Conservation (phyloP, 2,113 vertebrate species). For the Corvus hawaiiensis region DNA sequence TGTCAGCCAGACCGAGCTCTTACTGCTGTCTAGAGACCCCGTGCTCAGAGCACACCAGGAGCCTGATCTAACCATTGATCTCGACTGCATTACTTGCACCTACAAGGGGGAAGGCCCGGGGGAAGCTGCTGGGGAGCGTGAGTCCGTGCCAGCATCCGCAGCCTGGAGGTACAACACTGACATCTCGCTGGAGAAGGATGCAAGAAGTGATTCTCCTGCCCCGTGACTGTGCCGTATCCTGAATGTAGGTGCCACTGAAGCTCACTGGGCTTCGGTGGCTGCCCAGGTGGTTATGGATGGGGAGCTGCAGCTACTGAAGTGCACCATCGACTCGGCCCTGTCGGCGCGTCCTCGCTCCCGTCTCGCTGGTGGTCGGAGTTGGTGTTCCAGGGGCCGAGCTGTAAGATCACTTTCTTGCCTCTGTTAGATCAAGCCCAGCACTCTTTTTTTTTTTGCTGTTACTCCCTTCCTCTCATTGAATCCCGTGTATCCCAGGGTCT, state of each 20-base stretch:
- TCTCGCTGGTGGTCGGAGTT: neutral
- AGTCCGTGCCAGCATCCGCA: neutral
- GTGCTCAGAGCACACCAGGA: slow-evolving; percentile 51
- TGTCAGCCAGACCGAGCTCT: slow-evolving; percentile 22
- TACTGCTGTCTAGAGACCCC: slow-evolving; percentile 43
- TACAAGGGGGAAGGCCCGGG: neutral
- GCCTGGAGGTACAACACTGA: neutral
- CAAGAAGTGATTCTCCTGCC: slow-evolving; percentile 26
- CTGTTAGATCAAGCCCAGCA: slow-evolving; percentile 54
- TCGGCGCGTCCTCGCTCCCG: slow-evolving; percentile 20
- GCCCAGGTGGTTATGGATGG: slow-evolving; percentile 18
- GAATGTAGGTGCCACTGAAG: slow-evolving; percentile 38
- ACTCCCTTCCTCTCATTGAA: slow-evolving; percentile 42
- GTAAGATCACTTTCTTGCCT: slow-evolving; percentile 43
- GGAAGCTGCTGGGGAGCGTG: neutral
- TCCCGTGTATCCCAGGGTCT: slow-evolving; percentile 54
- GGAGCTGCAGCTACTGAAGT: slow-evolving; percentile 32
- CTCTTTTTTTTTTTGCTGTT: slow-evolving; percentile 9
- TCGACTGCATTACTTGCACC: slow-evolving; percentile 47
- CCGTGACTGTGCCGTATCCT: slow-evolving; percentile 17
- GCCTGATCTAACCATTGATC: slow-evolving; percentile 31
- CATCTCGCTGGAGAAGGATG: slow-evolving; percentile 4
- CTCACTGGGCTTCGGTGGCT: neutral
- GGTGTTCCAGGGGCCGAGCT: neutral
- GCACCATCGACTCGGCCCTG: neutral